Percentiles rank a stretch among this genome's conserved stretches.
Evolutionary conservation across 2,113 vertebrate species (phyloP).

Genomic region (Talpa occidentalis): DNA sequence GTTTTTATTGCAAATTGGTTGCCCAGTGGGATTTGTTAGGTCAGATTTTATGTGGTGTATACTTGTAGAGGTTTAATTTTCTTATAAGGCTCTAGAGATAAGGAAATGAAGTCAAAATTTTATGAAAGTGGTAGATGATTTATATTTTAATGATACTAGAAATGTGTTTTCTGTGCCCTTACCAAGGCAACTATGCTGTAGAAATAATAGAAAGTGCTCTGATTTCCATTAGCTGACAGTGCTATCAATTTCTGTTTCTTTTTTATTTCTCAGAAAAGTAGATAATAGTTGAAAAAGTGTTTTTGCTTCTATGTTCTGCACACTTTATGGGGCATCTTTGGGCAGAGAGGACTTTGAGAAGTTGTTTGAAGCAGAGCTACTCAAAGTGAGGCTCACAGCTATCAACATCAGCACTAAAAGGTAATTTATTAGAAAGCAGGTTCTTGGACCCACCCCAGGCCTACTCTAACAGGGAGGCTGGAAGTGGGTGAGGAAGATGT

Average conservation of each 20-base stretch:
- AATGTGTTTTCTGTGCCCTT: neutral
- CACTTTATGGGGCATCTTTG: neutral
- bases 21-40: neutral
- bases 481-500: rapidly evolving
- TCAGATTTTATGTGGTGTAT: neutral
- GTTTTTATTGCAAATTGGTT: neutral
- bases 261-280: neutral
- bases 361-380: neutral
- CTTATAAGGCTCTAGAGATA: neutral
- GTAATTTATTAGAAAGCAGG: neutral
- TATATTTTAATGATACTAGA: slow-evolving; percentile 28
- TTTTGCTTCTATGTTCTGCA: neutral
- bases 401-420: neutral
- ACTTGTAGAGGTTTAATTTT: slow-evolving; percentile 51
- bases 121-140: slow-evolving; percentile 8
- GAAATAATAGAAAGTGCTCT: slow-evolving; percentile 49
- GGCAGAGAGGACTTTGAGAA: neutral
- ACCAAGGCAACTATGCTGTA: neutral
- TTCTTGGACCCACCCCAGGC: neutral
- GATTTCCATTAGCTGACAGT: neutral
- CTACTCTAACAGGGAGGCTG: neutral
- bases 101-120: slow-evolving; percentile 20
- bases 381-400: neutral
- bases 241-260: neutral
- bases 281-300: neutral